Evolutionary conservation across 2,888 invertebrate genomes (phyloP), one percentile per base, ranked within the genome.

Genomic region (Scelioninae gen. 2): DNA sequence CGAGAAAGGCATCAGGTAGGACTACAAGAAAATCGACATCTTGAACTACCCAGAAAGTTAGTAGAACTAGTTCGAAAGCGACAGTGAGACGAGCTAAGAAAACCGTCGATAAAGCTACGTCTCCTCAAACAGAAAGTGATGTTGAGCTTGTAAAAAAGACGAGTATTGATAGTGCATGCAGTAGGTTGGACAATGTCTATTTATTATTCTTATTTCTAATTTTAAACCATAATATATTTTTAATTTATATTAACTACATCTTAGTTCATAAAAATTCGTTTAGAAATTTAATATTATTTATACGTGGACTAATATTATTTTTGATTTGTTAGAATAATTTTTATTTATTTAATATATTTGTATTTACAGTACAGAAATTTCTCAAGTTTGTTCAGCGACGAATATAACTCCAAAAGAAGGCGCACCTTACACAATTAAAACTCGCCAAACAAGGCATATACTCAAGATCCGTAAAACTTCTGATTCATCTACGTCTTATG

Each of bases 401-500:
- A 77, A 78, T 4, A 39, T 25, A 6, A 75, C 75, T 6, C 69
- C 63, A 9, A 31, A 53, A 35, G 74, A 73, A 9, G 67, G 72
- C 5, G 75, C 74, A 5, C 73, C 80, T 1, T 81, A 80, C 41
- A 72, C 75, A 2, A 67, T 81, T 15, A 67, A 75, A 0, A 74
- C 77, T 7, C 64, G 71, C 25, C 74, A 64, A 28, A 63, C 41
- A 0, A 80, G 74, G 39, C 76, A 61, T 6, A 70, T 76, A 10
- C 65, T 78, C n/a, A 76, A 73, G 46, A 76, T 79, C 4, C 78
- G 73, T 13, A 83, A 85, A 2, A 76, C 80, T 1, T 85, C 86
- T 1, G 85, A 85, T 11, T 63, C 76, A 7, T 86, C 86, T 6
- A 85, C 86, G 0, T 84, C 84, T 0, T 86, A 84, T 39, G 81